phyloP scores from a whole-genome alignment of 2,888 invertebrate genomes.

The Leptinotarsa haldemani region DNA sequence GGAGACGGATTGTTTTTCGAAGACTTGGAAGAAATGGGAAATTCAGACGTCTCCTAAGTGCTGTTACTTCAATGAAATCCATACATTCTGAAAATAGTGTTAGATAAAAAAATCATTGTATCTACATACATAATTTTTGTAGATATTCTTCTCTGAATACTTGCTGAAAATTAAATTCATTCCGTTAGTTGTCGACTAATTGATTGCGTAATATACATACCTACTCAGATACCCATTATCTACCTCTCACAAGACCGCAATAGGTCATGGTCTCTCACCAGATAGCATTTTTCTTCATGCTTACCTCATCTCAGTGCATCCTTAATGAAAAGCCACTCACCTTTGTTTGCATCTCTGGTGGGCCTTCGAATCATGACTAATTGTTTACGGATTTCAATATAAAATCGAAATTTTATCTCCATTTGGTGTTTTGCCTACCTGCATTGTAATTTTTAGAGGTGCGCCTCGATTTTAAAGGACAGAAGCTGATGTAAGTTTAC shows the following conservation, averaged over 20 bases:
- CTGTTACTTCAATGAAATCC: too few species aligned
- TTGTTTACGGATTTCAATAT: conserved; percentile 7
- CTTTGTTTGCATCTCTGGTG: conserved; percentile 15
- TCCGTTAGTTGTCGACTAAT: conserved; percentile 8
- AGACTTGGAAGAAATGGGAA: too few species aligned
- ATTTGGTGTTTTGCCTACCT: neutral
- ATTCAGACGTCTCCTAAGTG: too few species aligned
- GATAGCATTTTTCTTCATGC: conserved; percentile 24
- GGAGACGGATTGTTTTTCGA: too few species aligned
- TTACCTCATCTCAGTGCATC: conserved; percentile 34
- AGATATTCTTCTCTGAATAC: too few species aligned
- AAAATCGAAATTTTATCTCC: neutral
- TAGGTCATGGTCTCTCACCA: conserved; percentile 35
- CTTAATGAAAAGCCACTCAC: conserved; percentile 24
- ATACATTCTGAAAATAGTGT: too few species aligned
- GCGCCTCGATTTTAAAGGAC: neutral
- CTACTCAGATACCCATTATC: conserved; percentile 16
- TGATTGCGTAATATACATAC: neutral
- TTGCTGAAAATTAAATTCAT: too few species aligned
- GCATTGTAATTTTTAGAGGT: conserved; percentile 12
- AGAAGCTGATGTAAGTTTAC: neutral
- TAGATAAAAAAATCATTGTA: too few species aligned
- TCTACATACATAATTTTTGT: too few species aligned
- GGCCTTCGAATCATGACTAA: conserved; percentile 17
- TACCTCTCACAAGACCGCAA: conserved; percentile 36